Percentiles rank a stretch among this genome's conserved stretches.
phyloP scores from a whole-genome alignment of 2,113 vertebrate genomes.

The Baryphthengus martii region DNA sequence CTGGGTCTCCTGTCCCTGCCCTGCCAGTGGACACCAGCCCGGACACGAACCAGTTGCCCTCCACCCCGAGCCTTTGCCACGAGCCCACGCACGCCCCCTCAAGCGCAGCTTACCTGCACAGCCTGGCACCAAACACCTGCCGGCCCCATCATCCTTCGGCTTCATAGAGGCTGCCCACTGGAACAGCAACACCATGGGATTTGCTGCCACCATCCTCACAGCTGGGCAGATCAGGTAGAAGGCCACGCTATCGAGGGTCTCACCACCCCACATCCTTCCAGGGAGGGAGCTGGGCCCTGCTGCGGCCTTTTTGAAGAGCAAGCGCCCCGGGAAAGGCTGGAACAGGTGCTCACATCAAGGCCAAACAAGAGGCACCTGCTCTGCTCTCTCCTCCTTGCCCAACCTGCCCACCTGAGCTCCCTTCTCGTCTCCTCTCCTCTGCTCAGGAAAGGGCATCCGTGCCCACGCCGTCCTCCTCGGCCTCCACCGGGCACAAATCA shows the following conservation, averaged over 20 bases:
- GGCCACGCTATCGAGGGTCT: fast-evolving
- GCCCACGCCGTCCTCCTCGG: neutral
- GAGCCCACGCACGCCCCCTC: fast-evolving
- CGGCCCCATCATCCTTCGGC: fast-evolving
- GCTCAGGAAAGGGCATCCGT: neutral
- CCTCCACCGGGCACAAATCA: fast-evolving
- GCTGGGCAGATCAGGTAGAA: fast-evolving
- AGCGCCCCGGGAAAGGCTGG: neutral
- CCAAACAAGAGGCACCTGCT: neutral
- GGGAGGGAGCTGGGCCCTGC: fast-evolving
- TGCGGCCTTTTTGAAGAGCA: neutral
- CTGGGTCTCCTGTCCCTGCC: fast-evolving
- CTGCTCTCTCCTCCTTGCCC: neutral
- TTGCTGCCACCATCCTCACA: fast-evolving
- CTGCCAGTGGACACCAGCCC: neutral
- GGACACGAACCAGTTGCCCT: fast-evolving
- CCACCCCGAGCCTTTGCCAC: too few species aligned
- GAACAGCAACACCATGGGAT: fast-evolving
- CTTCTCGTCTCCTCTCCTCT: neutral
- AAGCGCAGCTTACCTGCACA: neutral
- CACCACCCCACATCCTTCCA: neutral
- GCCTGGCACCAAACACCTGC: fast-evolving
- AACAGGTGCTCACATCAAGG: neutral
- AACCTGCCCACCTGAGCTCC: neutral
- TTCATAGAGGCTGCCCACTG: fast-evolving